A percentile compares a stretch with the other conserved stretches of the same genome.
phyloP scores from a whole-genome alignment of 2,888 invertebrate genomes.

The Cepaea hortensis region DNA sequence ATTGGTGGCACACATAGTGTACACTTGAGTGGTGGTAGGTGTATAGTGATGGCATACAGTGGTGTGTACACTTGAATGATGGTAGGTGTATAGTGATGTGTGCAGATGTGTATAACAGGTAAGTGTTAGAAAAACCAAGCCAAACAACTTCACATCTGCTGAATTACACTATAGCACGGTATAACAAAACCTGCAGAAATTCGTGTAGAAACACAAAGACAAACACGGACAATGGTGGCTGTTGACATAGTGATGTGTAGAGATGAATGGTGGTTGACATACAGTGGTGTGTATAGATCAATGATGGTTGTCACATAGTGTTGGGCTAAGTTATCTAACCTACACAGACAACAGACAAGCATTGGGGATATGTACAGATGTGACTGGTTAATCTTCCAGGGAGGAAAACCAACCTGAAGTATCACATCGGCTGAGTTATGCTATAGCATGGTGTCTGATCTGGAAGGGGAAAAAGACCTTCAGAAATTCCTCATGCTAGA shows the following conservation, averaged over 20 bases:
- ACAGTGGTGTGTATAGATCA: too few species aligned
- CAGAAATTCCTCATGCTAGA: slow-evolving; percentile 41
- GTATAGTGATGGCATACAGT: too few species aligned
- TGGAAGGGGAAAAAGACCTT: neutral
- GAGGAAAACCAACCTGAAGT: neutral
- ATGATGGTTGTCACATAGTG: too few species aligned
- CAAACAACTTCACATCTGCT: slow-evolving; percentile 9
- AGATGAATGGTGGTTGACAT: neutral
- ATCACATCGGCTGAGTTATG: slow-evolving; percentile 6
- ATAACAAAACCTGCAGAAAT: slow-evolving; percentile 28
- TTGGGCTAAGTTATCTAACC: too few species aligned
- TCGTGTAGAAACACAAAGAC: slow-evolving; percentile 13
- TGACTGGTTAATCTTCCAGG: neutral
- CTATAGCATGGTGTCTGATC: slow-evolving; percentile 43
- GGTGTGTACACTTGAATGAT: too few species aligned
- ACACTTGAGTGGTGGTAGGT: too few species aligned
- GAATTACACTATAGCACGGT: slow-evolving; percentile 24
- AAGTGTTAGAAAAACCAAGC: neutral
- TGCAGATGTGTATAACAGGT: neutral
- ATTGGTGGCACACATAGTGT: too few species aligned
- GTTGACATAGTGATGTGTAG: too few species aligned
- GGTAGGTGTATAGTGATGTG: too few species aligned
- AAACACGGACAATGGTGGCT: too few species aligned
- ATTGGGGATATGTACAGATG: too few species aligned
- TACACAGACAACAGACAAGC: too few species aligned